phyloP scores from a whole-genome alignment of 1,140 invertebrate genomes.

The Parasteatoda tepidariorum region DNA sequence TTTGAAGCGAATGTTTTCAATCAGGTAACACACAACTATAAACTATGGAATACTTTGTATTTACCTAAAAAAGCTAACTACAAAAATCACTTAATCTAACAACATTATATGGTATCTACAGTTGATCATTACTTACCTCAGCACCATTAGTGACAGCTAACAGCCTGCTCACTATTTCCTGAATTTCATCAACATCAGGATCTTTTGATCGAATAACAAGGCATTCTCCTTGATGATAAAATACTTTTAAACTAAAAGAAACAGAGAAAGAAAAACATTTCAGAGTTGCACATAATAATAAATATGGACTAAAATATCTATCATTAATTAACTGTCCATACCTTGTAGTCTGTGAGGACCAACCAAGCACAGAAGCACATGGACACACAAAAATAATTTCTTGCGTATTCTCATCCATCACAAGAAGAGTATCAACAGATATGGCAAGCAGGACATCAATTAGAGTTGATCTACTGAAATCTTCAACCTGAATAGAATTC shows the following conservation, averaged over 20 bases:
- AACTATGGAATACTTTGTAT: no score
- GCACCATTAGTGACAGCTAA: constrained; percentile 80
- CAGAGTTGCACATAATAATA: not conserved
- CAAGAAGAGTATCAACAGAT: constrained; percentile 85
- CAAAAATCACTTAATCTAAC: no score
- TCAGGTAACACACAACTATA: no score
- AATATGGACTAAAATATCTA: not conserved
- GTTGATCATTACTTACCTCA: constrained; percentile 71
- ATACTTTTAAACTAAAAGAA: constrained; percentile 70
- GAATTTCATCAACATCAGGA: constrained; percentile 76
- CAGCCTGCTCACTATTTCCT: constrained; percentile 81
- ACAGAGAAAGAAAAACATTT: not conserved
- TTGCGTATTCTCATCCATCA: constrained; percentile 84
- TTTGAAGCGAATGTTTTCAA: no score
- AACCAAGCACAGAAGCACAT: constrained; percentile 85
- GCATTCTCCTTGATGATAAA: constrained; percentile 83
- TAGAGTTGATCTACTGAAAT: constrained; percentile 75
- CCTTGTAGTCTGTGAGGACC: constrained; percentile 78
- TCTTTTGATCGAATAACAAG: constrained; percentile 73
- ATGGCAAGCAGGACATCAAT: constrained; percentile 88
- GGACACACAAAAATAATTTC: constrained; percentile 90
- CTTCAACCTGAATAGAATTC: constrained; percentile 69
- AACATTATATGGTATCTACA: no score
- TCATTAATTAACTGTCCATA: constrained; percentile 62
- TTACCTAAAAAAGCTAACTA: no score